phyloP scores from a whole-genome alignment of 2,888 invertebrate species.

The Agrilus cyanescens region DNA sequence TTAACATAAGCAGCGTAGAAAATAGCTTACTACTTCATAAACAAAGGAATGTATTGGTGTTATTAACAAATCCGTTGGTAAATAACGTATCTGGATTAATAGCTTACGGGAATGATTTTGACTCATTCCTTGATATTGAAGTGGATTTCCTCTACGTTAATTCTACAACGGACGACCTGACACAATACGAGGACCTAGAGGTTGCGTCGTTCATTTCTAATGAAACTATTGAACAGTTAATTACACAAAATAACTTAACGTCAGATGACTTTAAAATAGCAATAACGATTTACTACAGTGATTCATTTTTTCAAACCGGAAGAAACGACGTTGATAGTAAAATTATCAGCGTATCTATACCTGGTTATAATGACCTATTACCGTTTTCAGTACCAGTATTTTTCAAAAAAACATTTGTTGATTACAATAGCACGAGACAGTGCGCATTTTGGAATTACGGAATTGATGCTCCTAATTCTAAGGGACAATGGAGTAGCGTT shows the following conservation, averaged over 20 bases:
- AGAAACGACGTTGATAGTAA: constrained; percentile 30
- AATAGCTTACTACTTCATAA: constrained; percentile 29
- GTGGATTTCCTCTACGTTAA: constrained; percentile 36
- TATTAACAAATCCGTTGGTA: constrained; percentile 39
- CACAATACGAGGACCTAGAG: constrained; percentile 20
- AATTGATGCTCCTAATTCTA: constrained; percentile 21
- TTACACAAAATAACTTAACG: constrained; percentile 12
- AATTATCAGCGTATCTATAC: constrained; percentile 48
- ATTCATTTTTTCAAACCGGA: constrained; percentile 25
- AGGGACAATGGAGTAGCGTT: constrained; percentile 43
- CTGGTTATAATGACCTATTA: constrained; percentile 43
- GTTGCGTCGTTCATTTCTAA: constrained; percentile 26
- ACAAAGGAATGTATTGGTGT: constrained; percentile 38
- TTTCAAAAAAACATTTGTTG: constrained; percentile 37
- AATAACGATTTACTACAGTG: constrained; percentile 25
- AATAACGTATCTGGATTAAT: constrained; percentile 43
- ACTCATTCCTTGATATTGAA: constrained; percentile 32
- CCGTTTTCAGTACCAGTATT: constrained; percentile 43
- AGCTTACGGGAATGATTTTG: constrained; percentile 21
- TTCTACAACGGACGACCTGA: constrained; percentile 32
- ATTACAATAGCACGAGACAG: constrained; percentile 24
- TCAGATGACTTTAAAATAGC: constrained; percentile 15
- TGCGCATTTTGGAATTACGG: constrained; percentile 48
- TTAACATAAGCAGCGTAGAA: not conserved
- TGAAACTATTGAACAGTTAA: constrained; percentile 18